Evolutionary conservation across 2,113 vertebrate genomes (phyloP), one percentile per base, ranked within the genome.

Genomic region (Planiliza haematocheilus): DNA sequence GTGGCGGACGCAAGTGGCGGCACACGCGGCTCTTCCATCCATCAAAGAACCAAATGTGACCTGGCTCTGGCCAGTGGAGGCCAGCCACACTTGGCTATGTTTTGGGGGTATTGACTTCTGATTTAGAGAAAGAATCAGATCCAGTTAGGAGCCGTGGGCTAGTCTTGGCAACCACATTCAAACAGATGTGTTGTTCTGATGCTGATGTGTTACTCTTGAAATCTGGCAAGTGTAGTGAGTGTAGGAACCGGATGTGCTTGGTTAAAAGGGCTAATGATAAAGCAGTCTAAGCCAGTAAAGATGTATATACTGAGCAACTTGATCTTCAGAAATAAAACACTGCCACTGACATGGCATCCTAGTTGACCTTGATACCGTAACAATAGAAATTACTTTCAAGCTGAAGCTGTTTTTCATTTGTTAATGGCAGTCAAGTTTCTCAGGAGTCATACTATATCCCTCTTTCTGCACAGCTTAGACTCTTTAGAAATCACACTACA

Each of bases 71-170:
- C 34, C 39, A 10, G 4, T 18, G 24, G 9, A 57, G 51, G 11
- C 10, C 18, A 37, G 57, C 16, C 24, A 55, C 43, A 62, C 48
- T 63, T 77, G 53, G 57, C 38, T 2, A 1, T 7, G 13, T 45
- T 68, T 39, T 53, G 12, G n/a, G 8, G 0, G 36, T 21, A 24
- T 63, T 30, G 18, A 42, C 61, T 51, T 45, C 16, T 64, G 38
- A 55, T 71, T 52, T 45, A 13, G 51, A 41, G 12, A 14, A 30
- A 48, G 18, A 38, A 53, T 56, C 14, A 30, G 50, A 46, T 59
- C 42, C 50, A 70, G 49, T 62, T 77, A 61, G 60, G 38, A 39
- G n/a, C 30, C 13, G 55, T 74, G 48, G 43, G 51, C 53, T 5
- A 69, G 5, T 45, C 20, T 21, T 74, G 34, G 65, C 21, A 65